Evolutionary conservation across 2,888 invertebrate genomes (phyloP), one percentile per base, ranked within the genome.

Genomic region (Tipula confusa): DNA sequence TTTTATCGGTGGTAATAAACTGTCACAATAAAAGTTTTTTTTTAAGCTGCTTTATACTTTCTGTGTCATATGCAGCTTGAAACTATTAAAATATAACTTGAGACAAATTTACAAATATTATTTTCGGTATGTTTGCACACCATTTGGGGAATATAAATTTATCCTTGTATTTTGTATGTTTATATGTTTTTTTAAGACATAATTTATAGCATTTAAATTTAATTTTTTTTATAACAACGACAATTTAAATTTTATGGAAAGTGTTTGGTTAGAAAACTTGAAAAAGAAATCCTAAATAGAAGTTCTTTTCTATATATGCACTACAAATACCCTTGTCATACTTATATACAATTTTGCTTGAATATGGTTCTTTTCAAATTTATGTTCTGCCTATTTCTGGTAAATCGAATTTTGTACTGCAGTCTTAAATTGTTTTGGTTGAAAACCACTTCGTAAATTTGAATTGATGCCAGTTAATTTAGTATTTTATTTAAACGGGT

Each of bases 1-100:
- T 64, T 64, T 64, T 64, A 64, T 64, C 64, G 64, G 64, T 64
- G 64, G 64, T 64, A 64, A 64, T 64, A 64, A 64, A 64, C 64
- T 24, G 64, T 64, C 64, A 24, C 64, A n/a, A 64, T 64, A 64
- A 64, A 64, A 64, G 64, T 64, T 64, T 64, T 64, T 48, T 48
- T 64, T 64, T 64, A 64, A 64, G 64, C 64, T 64, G 64, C 11
- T 64, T 24, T 64, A n/a, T 64, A 64, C 24, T 24, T 64, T 64
- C 64, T 64, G 24, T 64, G 64, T 64, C 64, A 64, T 24, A 64
- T 64, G 64, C 64, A 64, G 64, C 64, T 64, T 64, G 64, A 64
- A 64, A 64, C 24, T 11, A 64, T 64, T 64, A 64, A 64, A 64
- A 18, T n/a, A n/a, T 64, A 64, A 64, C 24, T 64, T 18, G 24